Evolutionary conservation across 2,888 invertebrate species (phyloP).

Genomic region (Auanema sp.): DNA sequence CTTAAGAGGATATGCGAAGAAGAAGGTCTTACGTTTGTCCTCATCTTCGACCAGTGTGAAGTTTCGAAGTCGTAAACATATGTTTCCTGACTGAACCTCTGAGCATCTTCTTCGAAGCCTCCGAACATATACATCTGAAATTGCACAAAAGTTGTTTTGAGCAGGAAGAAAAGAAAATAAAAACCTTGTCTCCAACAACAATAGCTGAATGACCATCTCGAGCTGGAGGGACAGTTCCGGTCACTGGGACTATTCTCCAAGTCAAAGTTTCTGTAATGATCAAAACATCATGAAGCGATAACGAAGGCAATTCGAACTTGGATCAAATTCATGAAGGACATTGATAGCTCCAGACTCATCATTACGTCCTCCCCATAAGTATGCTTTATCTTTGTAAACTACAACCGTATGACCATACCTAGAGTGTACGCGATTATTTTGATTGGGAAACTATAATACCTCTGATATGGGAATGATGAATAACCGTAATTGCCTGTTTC

Average conservation of each 20-base stretch:
- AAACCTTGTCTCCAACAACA: conserved; percentile 55
- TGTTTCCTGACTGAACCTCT: conserved; percentile 79
- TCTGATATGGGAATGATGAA: conserved; percentile 10
- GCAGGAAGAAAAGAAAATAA: background rate
- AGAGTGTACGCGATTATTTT: background rate
- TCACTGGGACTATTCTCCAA: conserved; percentile 65
- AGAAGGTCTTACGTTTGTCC: conserved; percentile 45
- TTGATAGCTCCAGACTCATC: conserved; percentile 79
- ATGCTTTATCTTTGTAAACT: conserved; percentile 76
- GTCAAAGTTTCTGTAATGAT: conserved; percentile 58
- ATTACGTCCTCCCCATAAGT: conserved; percentile 90
- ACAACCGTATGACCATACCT: conserved; percentile 90
- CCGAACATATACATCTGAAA: conserved; percentile 83
- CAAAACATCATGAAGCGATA: background rate
- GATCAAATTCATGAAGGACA: conserved; percentile 80
- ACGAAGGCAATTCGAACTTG: conserved; percentile 66
- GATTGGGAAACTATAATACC: conserved; percentile 6
- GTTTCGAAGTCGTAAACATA: conserved; percentile 77
- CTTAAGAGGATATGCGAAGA: background rate
- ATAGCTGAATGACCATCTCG: conserved; percentile 87
- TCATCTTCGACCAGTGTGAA: conserved; percentile 72
- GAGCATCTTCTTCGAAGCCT: conserved; percentile 83
- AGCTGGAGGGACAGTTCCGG: conserved; percentile 77
- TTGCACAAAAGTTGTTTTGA: background rate
- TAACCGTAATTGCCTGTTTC: too few relatives aligned